Conservation (phyloP, 2,888 invertebrate genomes). For the Mythimna vitellina region DNA sequence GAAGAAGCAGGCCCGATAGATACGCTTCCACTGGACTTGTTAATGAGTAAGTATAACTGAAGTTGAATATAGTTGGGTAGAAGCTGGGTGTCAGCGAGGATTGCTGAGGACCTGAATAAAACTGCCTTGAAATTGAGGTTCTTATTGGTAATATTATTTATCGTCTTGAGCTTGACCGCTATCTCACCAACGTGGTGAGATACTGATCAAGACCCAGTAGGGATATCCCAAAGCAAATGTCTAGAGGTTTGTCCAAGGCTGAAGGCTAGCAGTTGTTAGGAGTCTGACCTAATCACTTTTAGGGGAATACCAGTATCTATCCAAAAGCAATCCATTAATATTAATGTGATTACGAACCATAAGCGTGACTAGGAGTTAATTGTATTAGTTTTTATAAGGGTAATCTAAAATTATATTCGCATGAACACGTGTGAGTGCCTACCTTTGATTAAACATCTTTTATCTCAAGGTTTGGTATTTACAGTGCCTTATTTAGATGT, state of each 20-base stretch:
- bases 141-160: too few species aligned
- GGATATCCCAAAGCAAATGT: not conserved
- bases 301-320: not conserved
- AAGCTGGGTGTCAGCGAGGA: not conserved
- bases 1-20: slow-evolving; percentile 93
- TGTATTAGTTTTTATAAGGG: slow-evolving; percentile 11
- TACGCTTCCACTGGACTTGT: slow-evolving; percentile 95
- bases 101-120: not conserved
- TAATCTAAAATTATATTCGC: slow-evolving; percentile 12
- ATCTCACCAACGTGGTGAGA: too few species aligned
- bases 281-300: not conserved
- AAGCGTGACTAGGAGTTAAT: slow-evolving; percentile 14
- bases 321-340: slow-evolving; percentile 23
- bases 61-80: not conserved
- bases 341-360: slow-evolving; percentile 14
- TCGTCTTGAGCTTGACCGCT: too few species aligned
- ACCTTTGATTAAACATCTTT: slow-evolving; percentile 7
- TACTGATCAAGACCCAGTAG: too few species aligned
- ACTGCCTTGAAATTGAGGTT: not conserved
- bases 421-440: slow-evolving; percentile 10
- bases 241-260: not conserved
- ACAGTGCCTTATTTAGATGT: slow-evolving; percentile 32
- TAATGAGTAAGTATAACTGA: slow-evolving; percentile 93
- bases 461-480: slow-evolving; percentile 28
- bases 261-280: not conserved